A percentile compares a stretch with the other conserved stretches of the same genome.
These are phyloP conservation scores for Dynastes maya DNA, from an alignment of 2,888 invertebrate genomes.

Conservation along the genomic window DNA sequence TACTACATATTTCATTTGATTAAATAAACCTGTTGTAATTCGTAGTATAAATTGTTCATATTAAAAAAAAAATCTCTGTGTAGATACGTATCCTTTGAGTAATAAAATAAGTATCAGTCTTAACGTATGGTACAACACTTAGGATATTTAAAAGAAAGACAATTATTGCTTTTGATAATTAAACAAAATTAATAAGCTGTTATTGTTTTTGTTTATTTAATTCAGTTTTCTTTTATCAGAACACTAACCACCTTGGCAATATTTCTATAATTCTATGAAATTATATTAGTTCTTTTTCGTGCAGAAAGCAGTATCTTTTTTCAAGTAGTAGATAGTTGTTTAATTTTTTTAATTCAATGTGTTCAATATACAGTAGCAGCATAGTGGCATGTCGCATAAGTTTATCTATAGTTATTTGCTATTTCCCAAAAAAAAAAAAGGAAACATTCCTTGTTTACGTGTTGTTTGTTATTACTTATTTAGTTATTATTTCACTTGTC, in stretches of 20 bases:
- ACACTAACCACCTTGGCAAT: constrained; percentile 55
- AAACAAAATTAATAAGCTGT: constrained; percentile 54
- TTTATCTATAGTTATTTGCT: constrained; percentile 45
- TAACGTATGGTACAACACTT: constrained; percentile 47
- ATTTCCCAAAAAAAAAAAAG: constrained; percentile 20
- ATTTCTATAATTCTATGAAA: constrained; percentile 50
- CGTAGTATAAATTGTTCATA: too few relatives aligned
- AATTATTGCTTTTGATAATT: constrained; percentile 47
- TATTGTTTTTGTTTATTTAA: constrained; percentile 50
- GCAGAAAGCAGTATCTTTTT: constrained; percentile 50
- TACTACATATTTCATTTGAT: too few relatives aligned
- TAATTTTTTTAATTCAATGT: constrained; percentile 48
- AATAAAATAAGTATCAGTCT: constrained; percentile 46
- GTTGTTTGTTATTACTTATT: neutral
- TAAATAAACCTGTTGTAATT: too few relatives aligned
- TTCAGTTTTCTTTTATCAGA: constrained; percentile 49
- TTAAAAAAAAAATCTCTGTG: too few relatives aligned
- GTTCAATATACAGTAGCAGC: constrained; percentile 46
- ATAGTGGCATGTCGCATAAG: constrained; percentile 49
- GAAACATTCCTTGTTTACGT: constrained; percentile 32
- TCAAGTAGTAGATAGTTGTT: constrained; percentile 47
- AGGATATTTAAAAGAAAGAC: constrained; percentile 22
- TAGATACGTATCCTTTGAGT: too few relatives aligned
- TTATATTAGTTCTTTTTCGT: constrained; percentile 49
- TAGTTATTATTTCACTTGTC: constrained; percentile 19